Evolutionary conservation across 1,140 invertebrate genomes (phyloP), one percentile per base, ranked within the genome.

Genomic region (Fopius arisanus): DNA sequence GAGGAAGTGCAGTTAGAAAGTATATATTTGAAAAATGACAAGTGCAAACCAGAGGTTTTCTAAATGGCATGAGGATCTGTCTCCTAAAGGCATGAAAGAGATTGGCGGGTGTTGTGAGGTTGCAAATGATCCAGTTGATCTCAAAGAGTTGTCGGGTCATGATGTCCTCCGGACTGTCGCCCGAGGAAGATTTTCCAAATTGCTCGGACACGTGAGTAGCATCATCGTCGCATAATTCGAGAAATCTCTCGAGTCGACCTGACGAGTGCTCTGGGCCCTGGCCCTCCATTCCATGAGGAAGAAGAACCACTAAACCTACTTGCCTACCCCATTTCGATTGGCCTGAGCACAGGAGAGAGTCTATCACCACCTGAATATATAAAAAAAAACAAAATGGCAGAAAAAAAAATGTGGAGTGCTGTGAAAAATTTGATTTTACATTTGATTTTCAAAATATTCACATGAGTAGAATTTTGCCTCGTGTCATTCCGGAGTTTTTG

Each of bases 251-350:
- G n/a, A 94, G 85, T 51, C 95, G 88, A 7, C 90, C 94, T 76
- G 92, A 94, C 0, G 94, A 96, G 85, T 97, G 96, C 84, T 97
- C 96, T 2, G 96, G 95, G 21, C 96, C 96, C 90, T 94, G 94
- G 74, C 95, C 96, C 87, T 97, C 96, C 86, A 96, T 92, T 7
- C 96, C 96, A 83, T 98, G 96, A 2, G 96, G 96, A 31, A 97
- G 83, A n/a, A 96, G 88, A 74, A 96, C 81, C 0, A 96, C 93
- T 28, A 98, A 77, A 33, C 95, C 95, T 72, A 92, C 92, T 86
- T 96, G 95, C 67, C 94, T 89, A 4, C 93, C 90, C 96, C 95
- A 97, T 87, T 97, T 97, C 68, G 91, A 87, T 87, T 96, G 92
- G 5, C 93, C 94, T 78, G 92, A 92, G 51, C 89, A 86, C 41